A percentile compares a stretch with the other conserved stretches of the same genome.
phyloP scores from a whole-genome alignment of 2,888 invertebrate genomes.

The Erebia aethiops region DNA sequence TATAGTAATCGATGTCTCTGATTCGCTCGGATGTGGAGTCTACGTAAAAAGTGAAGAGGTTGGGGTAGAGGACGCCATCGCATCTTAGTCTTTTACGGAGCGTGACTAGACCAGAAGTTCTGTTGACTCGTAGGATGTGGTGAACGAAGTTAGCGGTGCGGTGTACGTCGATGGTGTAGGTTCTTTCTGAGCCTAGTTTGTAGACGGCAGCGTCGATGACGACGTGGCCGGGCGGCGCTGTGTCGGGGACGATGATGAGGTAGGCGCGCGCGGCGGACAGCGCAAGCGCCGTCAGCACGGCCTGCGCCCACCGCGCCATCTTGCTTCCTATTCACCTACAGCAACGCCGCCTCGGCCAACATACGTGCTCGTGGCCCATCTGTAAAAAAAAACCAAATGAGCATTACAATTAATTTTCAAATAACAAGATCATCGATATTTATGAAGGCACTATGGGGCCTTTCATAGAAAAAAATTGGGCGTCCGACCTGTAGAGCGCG shows the following conservation, averaged over 20 bases:
- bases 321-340: slow-evolving; percentile 65
- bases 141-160: slow-evolving; percentile 92
- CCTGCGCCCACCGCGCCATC: slow-evolving; percentile 63
- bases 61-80: slow-evolving; percentile 91
- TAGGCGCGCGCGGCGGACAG: slow-evolving; percentile 71
- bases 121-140: slow-evolving; percentile 89
- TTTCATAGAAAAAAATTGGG: no score
- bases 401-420: no score
- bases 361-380: slow-evolving; percentile 61
- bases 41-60: slow-evolving; percentile 92
- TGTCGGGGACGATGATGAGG: slow-evolving; percentile 84
- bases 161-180: slow-evolving; percentile 90
- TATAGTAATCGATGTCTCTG: slow-evolving; percentile 92
- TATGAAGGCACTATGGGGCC: no score
- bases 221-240: slow-evolving; percentile 84
- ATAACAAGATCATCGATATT: no score
- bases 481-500: no score
- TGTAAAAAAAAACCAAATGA: slow-evolving; percentile 42
- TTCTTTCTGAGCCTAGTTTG: slow-evolving; percentile 89
- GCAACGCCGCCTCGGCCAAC: slow-evolving; percentile 69
- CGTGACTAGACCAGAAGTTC: slow-evolving; percentile 88
- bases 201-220: slow-evolving; percentile 92
- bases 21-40: slow-evolving; percentile 92
- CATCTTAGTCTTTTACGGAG: slow-evolving; percentile 88
- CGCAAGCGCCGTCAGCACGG: slow-evolving; percentile 56